A percentile compares a stretch with the other conserved stretches of the same genome.
Evolutionary conservation across 2,888 invertebrate species (phyloP).

Genomic region (Pimpla rufipes): DNA sequence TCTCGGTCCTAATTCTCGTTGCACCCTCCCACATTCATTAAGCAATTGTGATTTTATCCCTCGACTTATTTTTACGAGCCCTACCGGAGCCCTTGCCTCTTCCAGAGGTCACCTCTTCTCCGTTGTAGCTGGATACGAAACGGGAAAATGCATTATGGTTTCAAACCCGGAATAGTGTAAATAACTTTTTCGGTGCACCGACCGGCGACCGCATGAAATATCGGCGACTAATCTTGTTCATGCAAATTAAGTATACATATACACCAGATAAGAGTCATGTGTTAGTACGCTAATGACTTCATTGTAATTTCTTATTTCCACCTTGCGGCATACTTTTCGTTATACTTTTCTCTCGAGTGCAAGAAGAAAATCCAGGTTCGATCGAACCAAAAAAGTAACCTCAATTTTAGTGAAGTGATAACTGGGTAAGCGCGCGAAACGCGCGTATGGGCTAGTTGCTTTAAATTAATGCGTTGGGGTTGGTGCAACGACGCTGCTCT

Average conservation of each 20-base stretch:
- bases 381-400: no score
- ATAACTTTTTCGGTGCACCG: background rate
- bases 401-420: no score
- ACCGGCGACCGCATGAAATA: background rate
- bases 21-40: constrained; percentile 76
- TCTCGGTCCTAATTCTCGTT: constrained; percentile 73
- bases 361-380: no score
- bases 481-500: no score
- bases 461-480: no score
- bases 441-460: no score
- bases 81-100: constrained; percentile 65
- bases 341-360: no score
- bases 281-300: no score
- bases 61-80: constrained; percentile 53
- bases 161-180: background rate
- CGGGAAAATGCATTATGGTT: constrained; percentile 3
- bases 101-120: background rate
- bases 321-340: no score
- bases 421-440: no score
- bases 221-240: background rate
- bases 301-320: no score
- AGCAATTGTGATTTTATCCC: constrained; percentile 77
- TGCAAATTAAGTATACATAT: background rate
- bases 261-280: no score
- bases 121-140: background rate